Conservation (phyloP, 2,797 vertebrate genomes). For the Poecilia gillii region DNA sequence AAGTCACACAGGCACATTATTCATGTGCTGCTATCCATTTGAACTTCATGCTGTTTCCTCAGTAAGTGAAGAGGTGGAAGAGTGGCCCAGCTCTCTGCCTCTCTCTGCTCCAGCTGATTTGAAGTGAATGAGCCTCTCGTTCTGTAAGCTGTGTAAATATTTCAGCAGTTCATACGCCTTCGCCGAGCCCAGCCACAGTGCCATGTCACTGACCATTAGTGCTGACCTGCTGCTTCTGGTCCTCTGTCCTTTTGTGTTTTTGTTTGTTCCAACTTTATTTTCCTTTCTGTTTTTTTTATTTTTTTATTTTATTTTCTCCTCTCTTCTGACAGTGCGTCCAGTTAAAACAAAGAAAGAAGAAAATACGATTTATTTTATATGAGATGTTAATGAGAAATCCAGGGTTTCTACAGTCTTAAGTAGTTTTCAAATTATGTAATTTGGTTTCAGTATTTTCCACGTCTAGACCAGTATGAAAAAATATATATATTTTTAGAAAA, state of each 20-base stretch:
- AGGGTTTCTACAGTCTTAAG: not conserved
- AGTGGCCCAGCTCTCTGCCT: constrained; percentile 52
- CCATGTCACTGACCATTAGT: constrained; percentile 81
- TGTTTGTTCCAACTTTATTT: constrained; percentile 47
- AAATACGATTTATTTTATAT: not conserved
- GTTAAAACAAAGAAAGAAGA: not conserved
- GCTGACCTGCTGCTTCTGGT: constrained; percentile 73
- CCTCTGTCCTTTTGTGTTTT: constrained; percentile 41
- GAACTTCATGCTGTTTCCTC: constrained; percentile 57
- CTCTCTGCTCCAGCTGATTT: constrained; percentile 65
- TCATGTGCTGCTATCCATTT: constrained; percentile 67
- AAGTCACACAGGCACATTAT: constrained; percentile 69
- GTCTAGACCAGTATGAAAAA: not conserved
- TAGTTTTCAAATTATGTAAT: not conserved
- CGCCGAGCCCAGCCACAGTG: constrained; percentile 61
- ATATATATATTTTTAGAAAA: not conserved
- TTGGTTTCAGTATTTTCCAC: not conserved
- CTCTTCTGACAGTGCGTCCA: not conserved
- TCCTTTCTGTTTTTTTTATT: not conserved
- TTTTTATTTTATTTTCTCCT: not conserved
- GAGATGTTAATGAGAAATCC: not conserved
- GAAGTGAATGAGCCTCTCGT: constrained; percentile 72
- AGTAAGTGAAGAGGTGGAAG: constrained; percentile 54
- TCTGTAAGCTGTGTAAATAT: constrained; percentile 76
- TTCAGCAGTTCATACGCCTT: constrained; percentile 72